Base-by-base conservation (phyloP, 2,888 invertebrate species). In the Phalera bucephala region DNA sequence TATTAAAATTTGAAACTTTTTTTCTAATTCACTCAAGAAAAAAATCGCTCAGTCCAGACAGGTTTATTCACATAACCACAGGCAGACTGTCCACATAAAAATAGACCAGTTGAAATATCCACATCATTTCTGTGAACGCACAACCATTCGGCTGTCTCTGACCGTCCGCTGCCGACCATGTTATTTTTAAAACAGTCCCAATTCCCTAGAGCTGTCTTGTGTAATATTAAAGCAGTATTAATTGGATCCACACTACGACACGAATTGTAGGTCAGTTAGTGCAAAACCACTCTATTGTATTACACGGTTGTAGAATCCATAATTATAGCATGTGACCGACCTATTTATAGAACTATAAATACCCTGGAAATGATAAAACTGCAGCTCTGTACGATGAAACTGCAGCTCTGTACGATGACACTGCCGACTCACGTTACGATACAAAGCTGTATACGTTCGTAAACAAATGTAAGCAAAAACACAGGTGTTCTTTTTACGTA, bases 331-430 rank as follows among this genome's bases (percentile, higher is more conserved):
- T 48, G 61, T 54, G 69, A 61, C 65, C 61, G 53, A 44, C 50
- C 87, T 87, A 88, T 64, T 76, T 83, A 86, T 88, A 88, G 87
- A 58, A 52, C 46, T 53, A 60, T 62, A 67, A 66, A 65, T 71
- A 65, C 81, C 88, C 86, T 85, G 87, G 86, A 80, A 73, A 70
- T 66, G 38, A 71, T 75, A 75, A 72, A 67, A 64, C 52, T 46
- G 55, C 52, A 47, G 39, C 36, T 40, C 40, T 29, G 25, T 28
- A 33, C 33, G 38, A 71, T 75, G 75, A 72, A 67, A 64, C 52
- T 46, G 55, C 52, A 47, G 39, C 36, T 40, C 40, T 29, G 25
- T 28, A 33, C 33, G 32, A 32, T 33, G 31, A 29, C 30, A 46
- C 21, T 12, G 40, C 20, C 33, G 25, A 28, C 28, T 40, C 36